Base-by-base conservation (phyloP, 2,888 invertebrate genomes). In the Apamea monoglypha region DNA sequence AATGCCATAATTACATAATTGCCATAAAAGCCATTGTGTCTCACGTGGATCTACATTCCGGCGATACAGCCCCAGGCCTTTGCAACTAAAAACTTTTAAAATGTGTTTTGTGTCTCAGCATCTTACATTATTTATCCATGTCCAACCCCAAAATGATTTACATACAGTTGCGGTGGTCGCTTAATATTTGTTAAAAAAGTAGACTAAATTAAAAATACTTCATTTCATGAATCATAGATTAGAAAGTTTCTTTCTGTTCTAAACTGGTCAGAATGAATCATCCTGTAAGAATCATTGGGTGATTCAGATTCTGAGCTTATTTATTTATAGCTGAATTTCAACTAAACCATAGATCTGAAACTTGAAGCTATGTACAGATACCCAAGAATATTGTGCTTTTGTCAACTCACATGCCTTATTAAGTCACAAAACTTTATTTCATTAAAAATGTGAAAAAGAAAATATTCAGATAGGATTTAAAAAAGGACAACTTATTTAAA, bases 271-370 rank as follows among this genome's bases (percentile, higher is more conserved):
- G 29, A n/a, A 73, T 84, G 73, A 84, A 36, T 84, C 85, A 80
- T 69, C 16, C 29, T 29, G 40, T 64, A 25, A 64, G 32, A 80
- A 84, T 80, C 69, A 70, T 59, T 59, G 40, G 6, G 25, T 80
- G 85, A 84, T 44, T 82, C 82, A 80, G 69, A 70, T 53, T 29
- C 29, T 78, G 44, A 61, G 66, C 32, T 67, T 78, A 78, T 80
- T 73, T 84, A 80, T 80, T 70, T 84, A 44, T 82, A 80, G 68
- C 36, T n/a, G n/a, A 67, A 68, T 72, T 56, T 78, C 29, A 40
- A 63, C 6, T 14, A 25, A 36, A n/a, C 16, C 7, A 63, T 21
- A 18, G 44, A 32, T 36, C 12, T 47, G 32, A 53, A 29, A 44
- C 21, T 36, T 36, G 12, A 44, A 70, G 67, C 14, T 61, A 10